These are phyloP conservation scores for Pyrochroa serraticornis DNA, from an alignment of 2,888 invertebrate genomes.

Conservation along the genomic window DNA sequence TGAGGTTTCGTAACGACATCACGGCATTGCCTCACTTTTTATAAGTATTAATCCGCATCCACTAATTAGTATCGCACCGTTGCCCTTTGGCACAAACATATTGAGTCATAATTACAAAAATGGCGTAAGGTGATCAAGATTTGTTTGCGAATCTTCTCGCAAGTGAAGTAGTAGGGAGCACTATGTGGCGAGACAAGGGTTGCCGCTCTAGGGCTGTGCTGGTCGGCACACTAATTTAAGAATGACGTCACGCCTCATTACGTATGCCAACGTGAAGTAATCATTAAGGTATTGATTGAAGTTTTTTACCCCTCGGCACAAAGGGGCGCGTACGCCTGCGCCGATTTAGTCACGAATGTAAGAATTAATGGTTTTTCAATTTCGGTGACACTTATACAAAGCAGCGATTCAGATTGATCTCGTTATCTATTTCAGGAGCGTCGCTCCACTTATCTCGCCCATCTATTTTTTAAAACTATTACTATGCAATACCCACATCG, in stretches of 20 bases:
- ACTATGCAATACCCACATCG: conserved; percentile 32
- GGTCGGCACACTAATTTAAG: conserved; percentile 47
- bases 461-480: neutral
- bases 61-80: neutral
- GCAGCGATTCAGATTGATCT: conserved; percentile 42
- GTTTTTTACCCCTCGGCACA: conserved; percentile 51
- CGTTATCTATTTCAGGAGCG: conserved; percentile 27
- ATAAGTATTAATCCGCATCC: conserved; percentile 27
- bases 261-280: conserved; percentile 57
- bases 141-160: neutral
- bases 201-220: conserved; percentile 25
- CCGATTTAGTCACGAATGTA: conserved; percentile 49
- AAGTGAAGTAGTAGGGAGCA: neutral
- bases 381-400: conserved; percentile 52
- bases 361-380: conserved; percentile 57
- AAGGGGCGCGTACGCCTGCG: conserved; percentile 48
- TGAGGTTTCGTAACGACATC: conserved; percentile 45
- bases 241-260: conserved; percentile 57
- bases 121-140: neutral
- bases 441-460: no score
- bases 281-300: conserved; percentile 59
- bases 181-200: neutral
- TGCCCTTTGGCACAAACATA: neutral
- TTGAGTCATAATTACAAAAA: neutral
- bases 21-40: conserved; percentile 31